phyloP scores from a whole-genome alignment of 2,797 vertebrate genomes.

The Graptemys geographica region DNA sequence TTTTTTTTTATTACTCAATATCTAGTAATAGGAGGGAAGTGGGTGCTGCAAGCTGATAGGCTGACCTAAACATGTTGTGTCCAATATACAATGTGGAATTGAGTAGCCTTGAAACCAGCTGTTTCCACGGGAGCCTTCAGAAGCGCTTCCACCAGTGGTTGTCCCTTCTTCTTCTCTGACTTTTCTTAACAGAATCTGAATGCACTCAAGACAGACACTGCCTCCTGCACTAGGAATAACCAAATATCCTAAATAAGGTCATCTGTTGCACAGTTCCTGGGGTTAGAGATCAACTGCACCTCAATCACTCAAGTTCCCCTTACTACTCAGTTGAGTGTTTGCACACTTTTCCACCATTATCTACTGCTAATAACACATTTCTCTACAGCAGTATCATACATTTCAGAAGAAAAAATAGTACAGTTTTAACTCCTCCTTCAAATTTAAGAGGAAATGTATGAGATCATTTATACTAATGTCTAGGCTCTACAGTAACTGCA shows the following conservation, averaged over 20 bases:
- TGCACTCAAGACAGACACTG: rapidly evolving
- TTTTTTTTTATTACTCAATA: rapidly evolving
- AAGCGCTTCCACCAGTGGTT: background rate
- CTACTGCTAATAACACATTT: background rate
- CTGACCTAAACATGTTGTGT: background rate
- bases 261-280: background rate
- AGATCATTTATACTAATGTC: background rate
- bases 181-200: background rate
- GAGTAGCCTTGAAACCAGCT: background rate
- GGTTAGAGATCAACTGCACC: background rate
- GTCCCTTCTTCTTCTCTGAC: background rate
- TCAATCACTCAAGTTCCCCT: background rate
- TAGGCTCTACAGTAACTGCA: background rate
- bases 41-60: background rate
- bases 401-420: background rate
- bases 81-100: background rate
- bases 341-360: background rate
- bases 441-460: background rate
- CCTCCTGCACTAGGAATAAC: rapidly evolving
- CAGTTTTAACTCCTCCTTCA: background rate
- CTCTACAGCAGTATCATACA: background rate
- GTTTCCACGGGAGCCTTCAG: background rate
- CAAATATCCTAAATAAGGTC: background rate
- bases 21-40: background rate
- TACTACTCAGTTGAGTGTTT: background rate